Base-by-base conservation (phyloP, 1,140 invertebrate genomes). In the Penaeus vannamei region DNA sequence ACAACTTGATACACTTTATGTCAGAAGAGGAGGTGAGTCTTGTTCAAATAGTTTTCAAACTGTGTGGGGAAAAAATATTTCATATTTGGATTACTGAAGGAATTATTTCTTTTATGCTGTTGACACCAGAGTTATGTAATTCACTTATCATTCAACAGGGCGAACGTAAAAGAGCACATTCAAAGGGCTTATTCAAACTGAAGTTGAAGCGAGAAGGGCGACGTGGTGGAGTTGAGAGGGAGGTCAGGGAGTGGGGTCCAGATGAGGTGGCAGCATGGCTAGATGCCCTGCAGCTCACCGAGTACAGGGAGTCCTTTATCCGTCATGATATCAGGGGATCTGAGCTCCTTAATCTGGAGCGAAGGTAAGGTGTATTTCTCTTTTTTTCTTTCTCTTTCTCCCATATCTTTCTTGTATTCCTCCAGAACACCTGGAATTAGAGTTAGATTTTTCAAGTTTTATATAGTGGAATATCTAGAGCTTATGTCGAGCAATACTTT, bases 271-370 rank as follows among this genome's bases (percentile, higher is more conserved):
- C 92, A 60, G 94, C 94, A 22, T 99, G 98, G 98, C 93, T 99
- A 80, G 97, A 97, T 86, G 96, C 95, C 2, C 93, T 99, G 81
- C 97, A 98, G 90, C 94, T 99, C 17, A 95, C 95, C 8, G 98
- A 99, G 92, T 99, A 99, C 93, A 92, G 92, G 83, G 91, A 94
- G 0, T 95, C 95, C 76, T 99, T 99, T 92, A 94, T 96, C 3
- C 95, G 95, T 29, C 97, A 99, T 93, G 98, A 99, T 93, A 97
- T 99, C 90, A 95, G 97, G 62, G 98, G 98, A 8, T 94, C 96
- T 36, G 98, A 99, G 92, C 94, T 99, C 20, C 93, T 99, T 0
- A 95, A 96, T 19, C 93, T 99, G 77, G 97, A 97, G 7, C 94
- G 98, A 82, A 92, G 93, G 90, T 90, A 59, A 64, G 29, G 20